phyloP scores from a whole-genome alignment of 2,888 invertebrate species.

The Aspidiotus destructor region DNA sequence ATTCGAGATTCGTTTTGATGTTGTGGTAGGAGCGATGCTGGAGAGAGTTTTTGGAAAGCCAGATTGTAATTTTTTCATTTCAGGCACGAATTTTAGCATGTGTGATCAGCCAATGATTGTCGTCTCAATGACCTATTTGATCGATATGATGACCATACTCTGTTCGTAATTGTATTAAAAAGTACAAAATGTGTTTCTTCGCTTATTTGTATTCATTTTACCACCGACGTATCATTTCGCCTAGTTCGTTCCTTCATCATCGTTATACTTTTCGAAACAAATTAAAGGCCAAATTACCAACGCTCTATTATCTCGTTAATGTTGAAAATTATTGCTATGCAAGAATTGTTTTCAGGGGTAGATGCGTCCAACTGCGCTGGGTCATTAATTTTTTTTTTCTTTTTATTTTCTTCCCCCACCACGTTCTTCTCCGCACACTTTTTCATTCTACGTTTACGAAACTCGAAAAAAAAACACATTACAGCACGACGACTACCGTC shows the following conservation, averaged over 20 bases:
- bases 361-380: constrained; percentile 25
- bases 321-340: constrained; percentile 27
- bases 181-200: neutral
- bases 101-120: too few species aligned
- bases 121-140: too few species aligned
- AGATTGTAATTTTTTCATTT: too few species aligned
- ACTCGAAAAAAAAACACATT: constrained; percentile 17
- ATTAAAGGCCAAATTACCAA: constrained; percentile 1
- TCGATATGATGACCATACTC: too few species aligned
- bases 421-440: neutral
- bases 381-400: constrained; percentile 29
- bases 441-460: neutral
- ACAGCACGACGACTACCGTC: constrained; percentile 26
- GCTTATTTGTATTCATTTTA: neutral
- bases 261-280: neutral
- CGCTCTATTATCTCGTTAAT: constrained; percentile 16
- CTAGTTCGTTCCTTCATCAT: neutral
- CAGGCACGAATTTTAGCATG: too few species aligned
- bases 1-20: too few species aligned
- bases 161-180: too few species aligned
- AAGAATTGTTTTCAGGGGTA: constrained; percentile 24
- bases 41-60: too few species aligned
- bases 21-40: too few species aligned
- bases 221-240: neutral
- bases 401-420: neutral